Base-by-base conservation (phyloP, 2,888 invertebrate species). In the Melinopterus prodromus region DNA sequence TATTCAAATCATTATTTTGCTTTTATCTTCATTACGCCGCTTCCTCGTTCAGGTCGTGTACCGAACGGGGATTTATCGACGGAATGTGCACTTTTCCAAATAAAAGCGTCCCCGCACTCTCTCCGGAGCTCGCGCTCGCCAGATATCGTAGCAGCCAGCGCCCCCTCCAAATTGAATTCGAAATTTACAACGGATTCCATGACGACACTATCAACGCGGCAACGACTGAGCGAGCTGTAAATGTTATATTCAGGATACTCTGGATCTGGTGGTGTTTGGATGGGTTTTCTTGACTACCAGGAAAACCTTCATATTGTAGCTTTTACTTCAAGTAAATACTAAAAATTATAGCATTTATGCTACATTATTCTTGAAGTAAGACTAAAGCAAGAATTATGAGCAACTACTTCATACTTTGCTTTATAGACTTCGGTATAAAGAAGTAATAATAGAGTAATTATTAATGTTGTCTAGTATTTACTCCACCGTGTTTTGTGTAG, bases 1-100 rank as follows among this genome's bases (percentile, higher is more conserved):
- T 79, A 79, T 79, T 79, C 79, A 79, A 69, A 76, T 79, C 79
- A 79, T 79, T 79, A 76, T 75, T 79, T 79, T 79, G 76, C 79
- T 35, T 79, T 76, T 79, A 76, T 76, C 76, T 76, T 76, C 79
- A 79, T 79, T 79, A 79, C 76, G 53, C 53, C 53, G 70, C 36
- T 15, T 70, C 76, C 71, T 76, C 70, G 76, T 70, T 75, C 75
- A 53, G 75, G 70, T 76, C 15, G 76, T 76, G 53, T 53, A 53
- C 53, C 53, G 53, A 53, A 53, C 53, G 53, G n/a, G 38, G 76
- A 70, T 79, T 76, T 76, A 76, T 79, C 38, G 76, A 70, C 70
- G 76, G 70, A 75, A 78, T 15, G 76, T 79, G 70, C 36, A 16
- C 69, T 76, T 76, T 71, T 71, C 76, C 79, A 79, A 76, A 79